These are phyloP conservation scores for Synergus japonicus DNA, from an alignment of 2,888 invertebrate genomes.

Conservation along the genomic window DNA sequence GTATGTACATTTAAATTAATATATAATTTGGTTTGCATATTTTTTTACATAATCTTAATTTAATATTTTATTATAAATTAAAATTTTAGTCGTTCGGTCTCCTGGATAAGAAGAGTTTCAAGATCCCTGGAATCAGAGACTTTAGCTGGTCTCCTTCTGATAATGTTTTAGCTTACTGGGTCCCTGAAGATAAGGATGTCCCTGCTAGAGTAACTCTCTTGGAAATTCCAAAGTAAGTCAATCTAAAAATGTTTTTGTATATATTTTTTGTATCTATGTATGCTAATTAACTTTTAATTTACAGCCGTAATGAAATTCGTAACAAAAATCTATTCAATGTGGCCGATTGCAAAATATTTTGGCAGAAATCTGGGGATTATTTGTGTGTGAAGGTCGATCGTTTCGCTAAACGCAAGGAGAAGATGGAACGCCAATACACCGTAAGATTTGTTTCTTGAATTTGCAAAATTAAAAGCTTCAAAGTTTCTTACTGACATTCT, in stretches of 20 bases:
- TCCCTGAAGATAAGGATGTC: constrained; percentile 97
- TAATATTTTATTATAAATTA: constrained; percentile 15
- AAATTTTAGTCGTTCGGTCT: constrained; percentile 89
- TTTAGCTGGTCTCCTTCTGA: constrained; percentile 99
- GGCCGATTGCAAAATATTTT: constrained; percentile 98
- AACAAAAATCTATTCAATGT: constrained; percentile 98
- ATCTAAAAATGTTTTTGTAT: constrained; percentile 36
- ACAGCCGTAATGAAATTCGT: constrained; percentile 87
- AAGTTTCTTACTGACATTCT: background rate
- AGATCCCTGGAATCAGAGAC: constrained; percentile 92
- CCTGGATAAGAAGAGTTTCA: constrained; percentile 95
- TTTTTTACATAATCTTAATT: constrained; percentile 35
- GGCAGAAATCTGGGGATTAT: constrained; percentile 99
- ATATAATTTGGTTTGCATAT: constrained; percentile 22
- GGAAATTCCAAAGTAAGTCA: constrained; percentile 88
- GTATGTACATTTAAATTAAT: constrained; percentile 68
- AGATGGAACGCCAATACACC: constrained; percentile 94
- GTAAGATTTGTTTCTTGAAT: constrained; percentile 74
- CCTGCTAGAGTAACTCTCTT: constrained; percentile 96
- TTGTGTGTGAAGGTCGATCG: constrained; percentile 96
- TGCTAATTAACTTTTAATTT: constrained; percentile 50
- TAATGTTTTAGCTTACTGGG: constrained; percentile 98
- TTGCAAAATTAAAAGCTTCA: background rate
- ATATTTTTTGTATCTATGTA: background rate
- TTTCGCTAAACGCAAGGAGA: constrained; percentile 95